Conservation (phyloP, 2,888 invertebrate genomes). For the Anaspis maculata region DNA sequence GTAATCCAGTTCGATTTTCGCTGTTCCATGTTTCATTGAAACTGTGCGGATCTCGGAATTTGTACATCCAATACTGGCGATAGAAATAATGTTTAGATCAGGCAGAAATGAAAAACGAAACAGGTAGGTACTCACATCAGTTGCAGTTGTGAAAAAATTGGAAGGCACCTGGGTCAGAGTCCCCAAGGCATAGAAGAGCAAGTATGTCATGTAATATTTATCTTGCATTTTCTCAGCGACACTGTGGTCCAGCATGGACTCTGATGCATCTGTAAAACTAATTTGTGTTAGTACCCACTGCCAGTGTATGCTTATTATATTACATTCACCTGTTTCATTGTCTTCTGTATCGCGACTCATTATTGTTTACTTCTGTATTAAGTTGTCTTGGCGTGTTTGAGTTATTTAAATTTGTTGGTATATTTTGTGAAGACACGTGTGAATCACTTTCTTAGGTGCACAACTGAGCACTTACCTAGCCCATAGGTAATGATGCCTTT, state of each 20-base stretch:
- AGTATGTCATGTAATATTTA: conserved; percentile 2
- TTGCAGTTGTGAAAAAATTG: conserved; percentile 7
- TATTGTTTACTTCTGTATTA: no score
- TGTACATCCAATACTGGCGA: conserved; percentile 17
- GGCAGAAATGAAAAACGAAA: neutral
- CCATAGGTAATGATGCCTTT: no score
- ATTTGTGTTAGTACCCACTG: no score
- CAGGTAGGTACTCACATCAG: conserved; percentile 5
- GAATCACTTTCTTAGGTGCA: no score
- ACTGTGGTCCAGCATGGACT: neutral
- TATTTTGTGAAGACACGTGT: no score
- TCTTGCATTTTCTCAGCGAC: conserved; percentile 1
- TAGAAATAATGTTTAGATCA: neutral
- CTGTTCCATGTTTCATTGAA: conserved; percentile 3
- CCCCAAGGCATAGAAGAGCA: conserved; percentile 6
- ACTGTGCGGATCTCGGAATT: conserved; percentile 12
- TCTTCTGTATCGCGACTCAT: no score
- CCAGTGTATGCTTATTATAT: no score
- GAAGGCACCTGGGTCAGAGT: conserved; percentile 3
- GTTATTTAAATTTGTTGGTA: no score
- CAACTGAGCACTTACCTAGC: no score
- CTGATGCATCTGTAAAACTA: neutral
- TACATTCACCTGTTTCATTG: no score
- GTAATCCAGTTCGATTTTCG: conserved; percentile 9
- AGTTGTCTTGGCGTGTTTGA: no score